A percentile compares a stretch with the other conserved stretches of the same genome.
Conservation (phyloP, 2,113 vertebrate species). For the Turnix velox region DNA sequence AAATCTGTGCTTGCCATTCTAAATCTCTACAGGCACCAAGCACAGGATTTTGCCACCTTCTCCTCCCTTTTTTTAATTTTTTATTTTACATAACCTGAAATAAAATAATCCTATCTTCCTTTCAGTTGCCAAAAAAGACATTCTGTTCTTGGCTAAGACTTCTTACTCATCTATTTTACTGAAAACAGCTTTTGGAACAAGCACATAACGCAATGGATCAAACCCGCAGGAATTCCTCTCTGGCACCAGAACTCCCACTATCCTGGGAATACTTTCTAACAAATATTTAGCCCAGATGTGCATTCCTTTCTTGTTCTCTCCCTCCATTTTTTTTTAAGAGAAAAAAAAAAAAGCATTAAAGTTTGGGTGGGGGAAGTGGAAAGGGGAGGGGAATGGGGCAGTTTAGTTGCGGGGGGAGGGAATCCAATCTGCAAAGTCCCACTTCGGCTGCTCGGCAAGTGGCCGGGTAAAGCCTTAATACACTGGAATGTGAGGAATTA, state of each 20-base stretch:
- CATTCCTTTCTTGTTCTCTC: conserved; percentile 68
- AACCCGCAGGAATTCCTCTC: conserved; percentile 89
- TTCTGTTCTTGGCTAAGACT: conserved; percentile 84
- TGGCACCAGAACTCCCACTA: conserved; percentile 79
- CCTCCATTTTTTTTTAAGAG: background rate
- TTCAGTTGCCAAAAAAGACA: conserved; percentile 77
- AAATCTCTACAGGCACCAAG: conserved; percentile 14
- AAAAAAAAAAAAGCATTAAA: background rate
- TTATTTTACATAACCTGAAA: conserved; percentile 66
- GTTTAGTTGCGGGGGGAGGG: background rate
- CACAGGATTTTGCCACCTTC: conserved; percentile 36
- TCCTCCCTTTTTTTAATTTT: background rate
- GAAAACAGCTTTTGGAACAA: conserved; percentile 84
- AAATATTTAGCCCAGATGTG: conserved; percentile 89
- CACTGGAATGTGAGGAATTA: conserved; percentile 56
- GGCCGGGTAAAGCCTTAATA: conserved; percentile 36
- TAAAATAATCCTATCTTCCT: conserved; percentile 63
- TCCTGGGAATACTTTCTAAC: conserved; percentile 79
- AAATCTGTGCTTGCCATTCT: background rate
- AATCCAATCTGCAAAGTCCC: conserved; percentile 8
- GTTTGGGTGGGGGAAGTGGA: background rate
- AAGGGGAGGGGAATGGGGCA: background rate
- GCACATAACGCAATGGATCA: conserved; percentile 87
- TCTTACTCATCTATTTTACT: conserved; percentile 76
- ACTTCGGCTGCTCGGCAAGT: background rate